Percentiles rank a stretch among this genome's conserved stretches.
Conservation (phyloP, 2,113 vertebrate genomes). For the Notiomystis cincta region DNA sequence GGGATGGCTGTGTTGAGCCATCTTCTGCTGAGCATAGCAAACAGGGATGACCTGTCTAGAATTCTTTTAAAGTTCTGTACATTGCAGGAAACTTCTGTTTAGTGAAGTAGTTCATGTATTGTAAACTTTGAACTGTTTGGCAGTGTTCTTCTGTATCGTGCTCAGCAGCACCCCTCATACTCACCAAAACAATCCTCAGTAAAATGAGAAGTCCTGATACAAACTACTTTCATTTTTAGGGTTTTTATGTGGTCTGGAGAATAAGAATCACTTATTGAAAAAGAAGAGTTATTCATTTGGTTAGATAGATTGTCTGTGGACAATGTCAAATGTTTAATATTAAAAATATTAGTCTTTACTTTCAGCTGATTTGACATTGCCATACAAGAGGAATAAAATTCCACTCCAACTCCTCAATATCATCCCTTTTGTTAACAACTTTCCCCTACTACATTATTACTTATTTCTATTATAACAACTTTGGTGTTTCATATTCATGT, state of each 20-base stretch:
- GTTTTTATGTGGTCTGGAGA: background rate
- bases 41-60: background rate
- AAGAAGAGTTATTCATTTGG: background rate
- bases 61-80: background rate
- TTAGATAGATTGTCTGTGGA: background rate
- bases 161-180: background rate
- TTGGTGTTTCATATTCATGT: background rate
- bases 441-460: background rate
- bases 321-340: background rate
- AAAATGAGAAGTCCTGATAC: background rate
- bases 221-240: background rate
- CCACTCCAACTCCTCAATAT: background rate
- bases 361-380: background rate
- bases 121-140: background rate
- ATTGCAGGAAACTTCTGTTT: background rate
- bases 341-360: background rate
- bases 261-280: background rate
- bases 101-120: background rate
- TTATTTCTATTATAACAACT: background rate
- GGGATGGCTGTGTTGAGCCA: background rate
- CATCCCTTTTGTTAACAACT: background rate
- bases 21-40: background rate
- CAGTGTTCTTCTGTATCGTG: accelerated
- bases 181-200: background rate
- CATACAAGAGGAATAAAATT: background rate